These are phyloP conservation scores for Philotrypesis tridentata DNA, from an alignment of 1,140 invertebrate genomes.

Conservation along the genomic window DNA sequence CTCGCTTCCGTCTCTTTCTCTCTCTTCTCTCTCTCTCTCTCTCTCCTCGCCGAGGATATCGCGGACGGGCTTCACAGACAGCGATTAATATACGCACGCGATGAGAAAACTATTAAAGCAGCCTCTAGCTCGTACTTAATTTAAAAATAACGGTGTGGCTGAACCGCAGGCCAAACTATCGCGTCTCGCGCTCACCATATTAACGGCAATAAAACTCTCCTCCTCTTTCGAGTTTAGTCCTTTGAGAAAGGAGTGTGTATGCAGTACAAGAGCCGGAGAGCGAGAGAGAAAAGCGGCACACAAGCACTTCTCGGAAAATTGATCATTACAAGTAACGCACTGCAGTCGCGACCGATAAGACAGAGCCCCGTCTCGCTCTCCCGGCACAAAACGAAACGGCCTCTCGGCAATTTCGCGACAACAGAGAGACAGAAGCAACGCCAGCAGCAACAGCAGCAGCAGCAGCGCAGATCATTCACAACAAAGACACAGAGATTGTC, in stretches of 20 bases:
- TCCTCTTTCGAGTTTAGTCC: neutral
- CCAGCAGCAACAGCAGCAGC: neutral
- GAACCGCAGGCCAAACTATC: neutral
- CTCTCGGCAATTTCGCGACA: slow-evolving; percentile 9
- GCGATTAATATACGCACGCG: neutral
- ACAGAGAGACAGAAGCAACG: too few species aligned
- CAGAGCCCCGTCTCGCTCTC: neutral
- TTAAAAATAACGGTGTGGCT: neutral
- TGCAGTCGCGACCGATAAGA: slow-evolving; percentile 11
- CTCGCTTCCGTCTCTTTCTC: too few species aligned
- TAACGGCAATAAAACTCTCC: neutral
- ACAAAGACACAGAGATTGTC: slow-evolving; percentile 47
- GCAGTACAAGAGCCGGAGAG: too few species aligned
- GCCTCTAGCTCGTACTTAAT: neutral
- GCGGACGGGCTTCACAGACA: neutral
- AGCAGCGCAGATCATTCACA: slow-evolving; percentile 24
- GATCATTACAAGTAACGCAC: slow-evolving; percentile 14
- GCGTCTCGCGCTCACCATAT: neutral
- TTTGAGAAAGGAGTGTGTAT: neutral
- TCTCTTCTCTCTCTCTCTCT: neutral
- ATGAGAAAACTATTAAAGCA: neutral
- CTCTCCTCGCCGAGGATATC: neutral
- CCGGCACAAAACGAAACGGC: slow-evolving; percentile 16
- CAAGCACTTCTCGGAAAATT: slow-evolving; percentile 13
- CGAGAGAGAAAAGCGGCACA: neutral